Evolutionary conservation across 2,888 invertebrate species (phyloP), one percentile per base, ranked within the genome.

Genomic region (Sisyra terminalis): DNA sequence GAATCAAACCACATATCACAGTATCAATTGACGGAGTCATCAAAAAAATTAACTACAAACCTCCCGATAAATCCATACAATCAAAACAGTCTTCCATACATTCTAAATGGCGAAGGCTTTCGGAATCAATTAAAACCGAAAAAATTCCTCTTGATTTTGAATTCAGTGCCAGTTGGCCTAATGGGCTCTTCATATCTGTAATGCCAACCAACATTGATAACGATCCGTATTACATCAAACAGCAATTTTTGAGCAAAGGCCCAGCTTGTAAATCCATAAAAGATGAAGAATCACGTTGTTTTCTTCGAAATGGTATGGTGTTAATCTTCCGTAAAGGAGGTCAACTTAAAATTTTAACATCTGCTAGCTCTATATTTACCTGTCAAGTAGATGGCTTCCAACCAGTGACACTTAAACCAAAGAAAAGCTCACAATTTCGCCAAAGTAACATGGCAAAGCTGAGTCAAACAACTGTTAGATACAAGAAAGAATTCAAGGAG

Each of bases 291-390:
- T 48, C 49, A 44, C 53, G 59, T 42, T 58, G 54, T 46, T 59
- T 56, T 46, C 48, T 59, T 24, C 50, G 50, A 30, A 58, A 57
- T 42, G 59, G 58, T 5, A 57, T 53, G n/a, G 49, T 60, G 45
- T 46, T 58, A 40, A 56, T 57, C 48, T 59, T 57, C 45, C 45
- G 54, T 29, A 46, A 48, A 39, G 51, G 55, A 45, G 52, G 51
- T n/a, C 46, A 46, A 6, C 45, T 60, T 41, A 50, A 52, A 43
- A 49, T 59, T 29, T 29, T 43, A 9, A 37, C 17, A n/a, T 29
- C 38, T 9, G 30, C 36, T 16, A 29, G 37, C 15, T 18, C 29
- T 7, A 38, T 43, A 30, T 43, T 17, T 29, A 11, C 8, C 6
- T 43, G 43, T 16, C 16, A 30, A 14, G 29, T 29, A 9, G 35